Conservation (phyloP, 2,113 vertebrate genomes). For the Crotalus helleri region DNA sequence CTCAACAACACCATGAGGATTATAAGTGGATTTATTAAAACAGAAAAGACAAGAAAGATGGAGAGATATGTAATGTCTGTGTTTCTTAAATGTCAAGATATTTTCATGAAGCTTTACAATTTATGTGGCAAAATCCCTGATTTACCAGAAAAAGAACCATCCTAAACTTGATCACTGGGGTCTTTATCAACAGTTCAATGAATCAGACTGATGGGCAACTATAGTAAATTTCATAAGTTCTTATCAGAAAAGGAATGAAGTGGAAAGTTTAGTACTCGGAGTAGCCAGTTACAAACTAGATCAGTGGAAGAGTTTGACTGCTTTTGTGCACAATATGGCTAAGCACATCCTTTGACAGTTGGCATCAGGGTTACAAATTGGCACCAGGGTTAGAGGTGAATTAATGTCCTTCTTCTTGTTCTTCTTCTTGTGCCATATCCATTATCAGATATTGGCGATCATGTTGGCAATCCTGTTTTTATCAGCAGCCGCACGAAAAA, state of each 20-base stretch:
- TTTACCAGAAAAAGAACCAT: accelerated
- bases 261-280: constrained; percentile 44
- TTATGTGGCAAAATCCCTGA: not conserved
- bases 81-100: constrained; percentile 1
- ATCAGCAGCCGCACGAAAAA: too few relatives aligned
- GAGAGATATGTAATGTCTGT: not conserved
- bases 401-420: constrained; percentile 39
- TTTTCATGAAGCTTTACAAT: not conserved
- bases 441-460: too few relatives aligned
- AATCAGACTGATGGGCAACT: not conserved
- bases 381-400: constrained; percentile 44
- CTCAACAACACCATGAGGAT: not conserved
- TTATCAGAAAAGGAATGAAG: constrained; percentile 18
- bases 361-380: constrained; percentile 40
- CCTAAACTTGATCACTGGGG: not conserved
- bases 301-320: constrained; percentile 40
- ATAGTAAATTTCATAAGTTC: constrained; percentile 15
- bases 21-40: not conserved
- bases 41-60: not conserved
- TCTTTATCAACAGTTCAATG: not conserved
- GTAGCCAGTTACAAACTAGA: constrained; percentile 19
- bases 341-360: constrained; percentile 49
- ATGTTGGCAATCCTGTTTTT: too few relatives aligned
- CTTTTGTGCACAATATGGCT: constrained; percentile 34
- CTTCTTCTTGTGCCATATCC: too few relatives aligned